phyloP scores from a whole-genome alignment of 2,113 vertebrate species.

The Manacus vitellinus region DNA sequence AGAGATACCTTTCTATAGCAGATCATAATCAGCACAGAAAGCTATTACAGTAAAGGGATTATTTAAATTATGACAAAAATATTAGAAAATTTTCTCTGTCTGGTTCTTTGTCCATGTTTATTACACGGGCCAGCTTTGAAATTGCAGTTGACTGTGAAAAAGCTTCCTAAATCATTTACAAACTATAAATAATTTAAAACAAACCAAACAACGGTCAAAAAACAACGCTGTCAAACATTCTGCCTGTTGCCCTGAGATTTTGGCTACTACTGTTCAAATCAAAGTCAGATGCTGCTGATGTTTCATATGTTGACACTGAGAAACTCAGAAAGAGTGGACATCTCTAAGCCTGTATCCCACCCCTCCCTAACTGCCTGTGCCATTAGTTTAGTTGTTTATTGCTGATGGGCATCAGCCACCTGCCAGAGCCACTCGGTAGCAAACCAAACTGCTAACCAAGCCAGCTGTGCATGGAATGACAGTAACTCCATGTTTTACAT shows the following conservation, averaged over 20 bases:
- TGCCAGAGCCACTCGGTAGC: not conserved
- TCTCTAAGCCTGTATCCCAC: not conserved
- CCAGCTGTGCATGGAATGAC: not conserved
- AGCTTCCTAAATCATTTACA: not conserved
- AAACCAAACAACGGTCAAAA: not conserved
- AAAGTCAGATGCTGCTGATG: not conserved
- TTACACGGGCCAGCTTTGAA: not conserved
- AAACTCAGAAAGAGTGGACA: not conserved
- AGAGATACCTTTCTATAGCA: not conserved
- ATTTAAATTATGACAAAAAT: constrained; percentile 2
- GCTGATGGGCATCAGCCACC: not conserved
- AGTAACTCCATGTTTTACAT: not conserved
- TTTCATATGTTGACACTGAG: not conserved
- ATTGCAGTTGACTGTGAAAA: not conserved
- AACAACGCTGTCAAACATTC: not conserved
- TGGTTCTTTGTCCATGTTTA: not conserved
- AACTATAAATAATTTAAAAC: not conserved
- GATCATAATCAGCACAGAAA: not conserved
- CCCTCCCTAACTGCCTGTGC: not conserved
- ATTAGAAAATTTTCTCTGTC: not conserved
- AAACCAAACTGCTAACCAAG: not conserved
- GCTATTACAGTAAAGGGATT: not conserved
- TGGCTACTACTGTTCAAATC: not conserved
- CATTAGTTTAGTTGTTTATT: not conserved
- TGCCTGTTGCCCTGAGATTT: not conserved